A percentile compares a stretch with the other conserved stretches of the same genome.
Conservation (phyloP, 2,113 vertebrate genomes). For the Passerina amoena region DNA sequence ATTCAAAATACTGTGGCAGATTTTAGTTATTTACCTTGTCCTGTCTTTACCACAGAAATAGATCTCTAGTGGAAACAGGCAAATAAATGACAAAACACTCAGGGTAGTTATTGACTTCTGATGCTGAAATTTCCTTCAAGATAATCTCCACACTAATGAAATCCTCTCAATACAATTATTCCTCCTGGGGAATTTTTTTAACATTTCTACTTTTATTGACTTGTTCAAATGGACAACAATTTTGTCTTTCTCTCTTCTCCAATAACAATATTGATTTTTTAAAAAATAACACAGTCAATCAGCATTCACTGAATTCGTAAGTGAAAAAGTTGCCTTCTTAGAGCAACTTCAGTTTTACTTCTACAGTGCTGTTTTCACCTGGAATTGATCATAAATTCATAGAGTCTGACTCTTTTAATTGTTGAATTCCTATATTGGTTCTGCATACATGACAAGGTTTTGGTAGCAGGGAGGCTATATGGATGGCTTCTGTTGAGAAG, state of each 20-base stretch:
- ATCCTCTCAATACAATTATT: slow-evolving; percentile 36
- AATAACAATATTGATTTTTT: slow-evolving; percentile 46
- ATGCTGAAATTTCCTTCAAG: slow-evolving; percentile 22
- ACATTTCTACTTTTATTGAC: slow-evolving; percentile 37
- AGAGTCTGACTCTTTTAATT: neutral
- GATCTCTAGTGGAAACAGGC: neutral
- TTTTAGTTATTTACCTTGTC: neutral
- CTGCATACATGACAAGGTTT: neutral
- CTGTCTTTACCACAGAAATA: neutral
- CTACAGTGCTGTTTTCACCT: neutral
- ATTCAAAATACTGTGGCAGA: neutral
- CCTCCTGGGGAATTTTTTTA: slow-evolving; percentile 20
- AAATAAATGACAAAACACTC: slow-evolving; percentile 26
- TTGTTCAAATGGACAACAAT: slow-evolving; percentile 25
- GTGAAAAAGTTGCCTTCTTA: neutral
- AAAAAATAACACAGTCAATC: neutral
- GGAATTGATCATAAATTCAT: neutral
- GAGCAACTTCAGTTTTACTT: neutral
- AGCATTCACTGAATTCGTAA: neutral
- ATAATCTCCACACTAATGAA: slow-evolving; percentile 29
- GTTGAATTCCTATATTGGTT: neutral
- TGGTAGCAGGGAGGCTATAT: neutral
- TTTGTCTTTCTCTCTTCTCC: slow-evolving; percentile 30
- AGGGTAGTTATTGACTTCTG: slow-evolving; percentile 6
- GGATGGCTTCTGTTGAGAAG: neutral